Percentiles rank a stretch among this genome's conserved stretches.
These are phyloP conservation scores for Tenualosa thibaudeaui DNA, from an alignment of 2,797 vertebrate genomes.

Conservation along the genomic window DNA sequence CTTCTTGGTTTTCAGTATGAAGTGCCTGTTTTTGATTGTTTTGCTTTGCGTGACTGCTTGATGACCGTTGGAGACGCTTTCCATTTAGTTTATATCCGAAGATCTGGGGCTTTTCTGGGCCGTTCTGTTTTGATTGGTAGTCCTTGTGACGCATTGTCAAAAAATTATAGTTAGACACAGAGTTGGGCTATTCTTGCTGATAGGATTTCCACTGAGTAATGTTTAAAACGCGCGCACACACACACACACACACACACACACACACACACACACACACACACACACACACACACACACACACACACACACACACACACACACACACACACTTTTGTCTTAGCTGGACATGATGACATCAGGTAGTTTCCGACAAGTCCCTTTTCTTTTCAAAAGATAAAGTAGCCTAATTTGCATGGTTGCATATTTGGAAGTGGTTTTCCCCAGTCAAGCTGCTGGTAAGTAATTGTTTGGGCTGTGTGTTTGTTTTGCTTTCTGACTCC, in stretches of 20 bases:
- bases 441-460: not conserved
- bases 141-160: not conserved
- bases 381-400: too few species aligned
- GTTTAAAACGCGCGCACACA: not conserved
- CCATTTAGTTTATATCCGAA: not conserved
- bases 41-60: not conserved
- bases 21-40: not conserved
- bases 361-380: not conserved
- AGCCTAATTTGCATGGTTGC: too few species aligned
- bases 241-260: too few species aligned
- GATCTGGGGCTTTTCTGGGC: not conserved
- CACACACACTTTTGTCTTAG: too few species aligned
- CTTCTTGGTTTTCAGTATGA: not conserved
- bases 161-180: not conserved
- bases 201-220: not conserved
- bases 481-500: not conserved
- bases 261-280: too few species aligned
- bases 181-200: not conserved
- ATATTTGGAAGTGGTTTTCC: not conserved
- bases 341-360: not conserved
- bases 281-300: too few species aligned
- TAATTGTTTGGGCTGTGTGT: not conserved
- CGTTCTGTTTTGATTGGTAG: not conserved
- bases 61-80: not conserved
- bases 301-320: too few species aligned